Base-by-base conservation (phyloP, 2,797 vertebrate genomes). In the Selene dorsalis region DNA sequence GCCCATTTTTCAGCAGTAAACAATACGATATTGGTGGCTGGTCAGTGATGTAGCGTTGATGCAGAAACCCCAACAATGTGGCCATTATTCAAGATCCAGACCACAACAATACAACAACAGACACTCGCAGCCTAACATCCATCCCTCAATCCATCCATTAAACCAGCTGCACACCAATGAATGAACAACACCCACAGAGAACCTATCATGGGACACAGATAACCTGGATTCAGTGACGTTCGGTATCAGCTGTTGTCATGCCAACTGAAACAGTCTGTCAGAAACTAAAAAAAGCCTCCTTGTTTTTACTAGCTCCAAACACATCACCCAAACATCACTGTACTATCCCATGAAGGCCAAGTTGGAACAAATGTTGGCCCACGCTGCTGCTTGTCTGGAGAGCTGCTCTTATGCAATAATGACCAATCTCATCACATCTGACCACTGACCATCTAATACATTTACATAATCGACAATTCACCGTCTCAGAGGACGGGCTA, bases 41-140 rank as follows among this genome's bases (percentile, higher is more conserved):
- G 30, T 69, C 47, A 56, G 76, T 58, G 73, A 73, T 58, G 84
- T 35, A 77, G 65, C 68, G 16, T n/a, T 50, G 65, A 76, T 55
- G 76, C 75, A 84, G 65, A 68, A 80, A 77, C 67, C 70, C 66
- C 81, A 84, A 92, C 87, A 91, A 92, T 83, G 83, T 59, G 41
- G 43, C 32, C 79, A 71, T 91, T 91, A 85, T 91, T 80, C 73
- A 73, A 59, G 58, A 71, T 72, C 13, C 77, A 83, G 77, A 88
- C 77, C 61, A 66, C 69, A 56, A 79, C 75, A 73, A 79, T 41
- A 47, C 77, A 69, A 60, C 52, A 60, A 81, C 84, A 77, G 65
- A 70, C 73, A 85, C 56, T 73, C 65, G 20, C 67, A 79, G 86
- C 58, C 71, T 13, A 16, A 38, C 58, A 63, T 70, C 75, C 62